Percentiles rank a stretch among this genome's conserved stretches.
phyloP scores from a whole-genome alignment of 92 coral and sea anemone species.

The Epizoanthus ramosus region DNA sequence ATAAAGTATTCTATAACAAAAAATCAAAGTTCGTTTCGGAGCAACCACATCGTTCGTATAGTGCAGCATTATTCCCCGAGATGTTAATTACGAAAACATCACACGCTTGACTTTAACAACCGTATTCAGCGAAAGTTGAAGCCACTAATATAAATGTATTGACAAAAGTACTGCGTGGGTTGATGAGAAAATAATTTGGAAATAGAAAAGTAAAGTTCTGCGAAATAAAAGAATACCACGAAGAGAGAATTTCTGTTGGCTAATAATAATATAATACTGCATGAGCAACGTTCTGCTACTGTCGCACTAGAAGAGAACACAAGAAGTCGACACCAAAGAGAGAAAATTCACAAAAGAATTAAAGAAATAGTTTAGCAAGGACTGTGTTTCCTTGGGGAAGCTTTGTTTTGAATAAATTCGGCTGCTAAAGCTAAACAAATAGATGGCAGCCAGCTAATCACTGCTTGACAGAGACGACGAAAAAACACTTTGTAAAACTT shows the following conservation, averaged over 20 bases:
- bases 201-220: conserved; percentile 3
- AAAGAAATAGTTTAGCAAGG: conserved; percentile 11
- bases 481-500: conserved; percentile 25
- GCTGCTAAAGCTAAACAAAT: conserved; percentile 32
- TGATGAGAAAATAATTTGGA: conserved; percentile 5
- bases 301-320: background rate
- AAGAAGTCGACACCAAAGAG: conserved; percentile 4
- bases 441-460: conserved; percentile 23
- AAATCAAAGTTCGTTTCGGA: background rate
- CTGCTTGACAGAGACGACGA: conserved; percentile 18
- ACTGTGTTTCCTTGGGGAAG: conserved; percentile 25
- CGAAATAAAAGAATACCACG: background rate
- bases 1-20: background rate
- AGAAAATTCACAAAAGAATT: conserved; percentile 4
- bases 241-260: background rate
- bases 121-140: background rate
- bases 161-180: conserved; percentile 42
- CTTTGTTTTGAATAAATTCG: conserved; percentile 33
- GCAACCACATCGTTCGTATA: conserved; percentile 5
- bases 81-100: conserved; percentile 25
- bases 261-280: background rate
- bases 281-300: background rate
- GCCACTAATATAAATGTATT: conserved; percentile 13
- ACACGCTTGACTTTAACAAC: background rate
- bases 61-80: conserved; percentile 14